Conservation (phyloP, 1,140 invertebrate genomes). For the Linepithema humile region DNA sequence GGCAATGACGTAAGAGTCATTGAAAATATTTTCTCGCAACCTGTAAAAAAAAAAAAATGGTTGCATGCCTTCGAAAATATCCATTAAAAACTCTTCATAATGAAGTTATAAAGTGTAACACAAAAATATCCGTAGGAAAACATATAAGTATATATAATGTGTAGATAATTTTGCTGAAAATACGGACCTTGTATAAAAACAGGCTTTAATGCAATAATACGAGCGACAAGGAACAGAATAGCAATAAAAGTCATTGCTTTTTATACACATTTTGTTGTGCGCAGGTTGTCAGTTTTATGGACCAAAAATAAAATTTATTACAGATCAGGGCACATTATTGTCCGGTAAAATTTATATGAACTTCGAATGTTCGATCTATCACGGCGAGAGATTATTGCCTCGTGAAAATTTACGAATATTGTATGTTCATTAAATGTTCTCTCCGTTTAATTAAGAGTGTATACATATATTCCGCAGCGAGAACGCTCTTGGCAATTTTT, state of each 20-base stretch:
- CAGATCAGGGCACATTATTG: constrained; percentile 30
- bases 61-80: neutral
- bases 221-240: neutral
- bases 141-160: neutral
- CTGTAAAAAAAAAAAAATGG: neutral
- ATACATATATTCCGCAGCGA: neutral
- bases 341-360: constrained; percentile 50
- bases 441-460: constrained; percentile 8
- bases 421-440: constrained; percentile 21
- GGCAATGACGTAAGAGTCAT: constrained; percentile 32
- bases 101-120: neutral
- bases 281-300: constrained; percentile 15
- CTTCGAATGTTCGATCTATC: constrained; percentile 10
- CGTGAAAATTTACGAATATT: constrained; percentile 28
- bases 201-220: neutral
- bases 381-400: constrained; percentile 24
- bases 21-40: neutral
- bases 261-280: constrained; percentile 38
- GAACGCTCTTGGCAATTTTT: constrained; percentile 25
- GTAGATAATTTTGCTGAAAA: neutral
- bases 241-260: neutral
- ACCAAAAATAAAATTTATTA: constrained; percentile 50
- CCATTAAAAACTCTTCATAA: neutral
- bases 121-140: neutral
- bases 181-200: neutral